Evolutionary conservation across 2,797 vertebrate genomes (phyloP).

Genomic region (Spatula versicolor): DNA sequence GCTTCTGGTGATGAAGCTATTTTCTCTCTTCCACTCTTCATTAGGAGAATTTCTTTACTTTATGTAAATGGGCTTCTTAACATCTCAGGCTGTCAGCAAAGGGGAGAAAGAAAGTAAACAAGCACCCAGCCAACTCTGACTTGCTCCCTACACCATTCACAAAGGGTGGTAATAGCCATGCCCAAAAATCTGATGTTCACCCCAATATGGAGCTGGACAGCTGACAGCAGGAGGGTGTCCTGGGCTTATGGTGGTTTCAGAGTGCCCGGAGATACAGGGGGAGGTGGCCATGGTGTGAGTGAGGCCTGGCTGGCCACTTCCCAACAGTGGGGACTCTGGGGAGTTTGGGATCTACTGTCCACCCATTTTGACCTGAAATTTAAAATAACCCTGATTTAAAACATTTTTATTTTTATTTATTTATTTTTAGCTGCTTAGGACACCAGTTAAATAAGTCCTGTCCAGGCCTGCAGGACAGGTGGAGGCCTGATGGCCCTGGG

Average conservation of each 20-base stretch:
- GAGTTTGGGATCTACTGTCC: background rate
- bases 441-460: background rate
- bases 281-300: background rate
- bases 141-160: background rate
- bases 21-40: background rate
- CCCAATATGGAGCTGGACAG: background rate
- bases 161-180: background rate
- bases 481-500: background rate
- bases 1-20: background rate
- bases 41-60: background rate
- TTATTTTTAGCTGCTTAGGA: background rate
- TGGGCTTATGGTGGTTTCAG: accelerated
- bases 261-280: background rate
- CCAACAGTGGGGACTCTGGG: background rate
- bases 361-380: background rate
- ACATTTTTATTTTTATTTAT: too few relatives aligned
- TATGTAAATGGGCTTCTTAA: background rate
- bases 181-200: accelerated
- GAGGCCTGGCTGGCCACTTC: accelerated
- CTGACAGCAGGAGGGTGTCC: background rate
- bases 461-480: background rate
- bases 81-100: background rate
- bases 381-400: background rate
- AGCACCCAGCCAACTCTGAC: background rate
- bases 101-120: background rate